A percentile compares a stretch with the other conserved stretches of the same genome.
Conservation (phyloP, 1,140 invertebrate genomes). For the Eriosoma lanigerum region DNA sequence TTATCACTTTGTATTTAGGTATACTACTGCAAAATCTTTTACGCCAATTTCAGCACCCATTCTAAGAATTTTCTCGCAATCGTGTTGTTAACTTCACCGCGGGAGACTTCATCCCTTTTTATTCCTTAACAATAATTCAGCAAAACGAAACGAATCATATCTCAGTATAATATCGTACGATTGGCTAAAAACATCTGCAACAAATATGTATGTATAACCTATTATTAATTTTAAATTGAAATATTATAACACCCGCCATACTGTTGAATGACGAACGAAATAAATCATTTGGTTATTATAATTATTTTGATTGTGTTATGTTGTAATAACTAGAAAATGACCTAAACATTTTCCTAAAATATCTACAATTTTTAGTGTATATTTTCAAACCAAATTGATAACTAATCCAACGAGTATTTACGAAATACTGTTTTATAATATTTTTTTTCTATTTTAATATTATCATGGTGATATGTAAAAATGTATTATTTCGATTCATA, state of each 20-base stretch:
- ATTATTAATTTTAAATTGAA: background rate
- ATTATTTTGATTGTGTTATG: no score
- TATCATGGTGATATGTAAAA: no score
- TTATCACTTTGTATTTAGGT: slow-evolving; percentile 12
- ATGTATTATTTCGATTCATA: no score
- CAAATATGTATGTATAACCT: slow-evolving; percentile 2
- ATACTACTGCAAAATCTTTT: slow-evolving; percentile 28
- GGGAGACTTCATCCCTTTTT: slow-evolving; percentile 32
- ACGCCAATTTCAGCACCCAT: slow-evolving; percentile 48
- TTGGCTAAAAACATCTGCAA: slow-evolving; percentile 36
- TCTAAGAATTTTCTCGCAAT: slow-evolving; percentile 34
- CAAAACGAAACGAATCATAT: slow-evolving; percentile 23
- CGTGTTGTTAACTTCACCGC: slow-evolving; percentile 43
- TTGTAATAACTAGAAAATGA: no score
- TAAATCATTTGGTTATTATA: no score
- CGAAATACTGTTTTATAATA: no score
- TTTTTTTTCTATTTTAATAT: no score
- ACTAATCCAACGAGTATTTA: no score
- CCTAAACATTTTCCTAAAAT: no score
- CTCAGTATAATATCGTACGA: background rate
- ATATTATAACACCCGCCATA: background rate
- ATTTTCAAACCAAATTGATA: no score
- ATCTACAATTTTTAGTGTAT: no score
- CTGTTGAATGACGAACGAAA: background rate
- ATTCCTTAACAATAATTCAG: background rate